These are phyloP conservation scores for Cacatua alba DNA, from an alignment of 2,113 vertebrate genomes.

Conservation along the genomic window DNA sequence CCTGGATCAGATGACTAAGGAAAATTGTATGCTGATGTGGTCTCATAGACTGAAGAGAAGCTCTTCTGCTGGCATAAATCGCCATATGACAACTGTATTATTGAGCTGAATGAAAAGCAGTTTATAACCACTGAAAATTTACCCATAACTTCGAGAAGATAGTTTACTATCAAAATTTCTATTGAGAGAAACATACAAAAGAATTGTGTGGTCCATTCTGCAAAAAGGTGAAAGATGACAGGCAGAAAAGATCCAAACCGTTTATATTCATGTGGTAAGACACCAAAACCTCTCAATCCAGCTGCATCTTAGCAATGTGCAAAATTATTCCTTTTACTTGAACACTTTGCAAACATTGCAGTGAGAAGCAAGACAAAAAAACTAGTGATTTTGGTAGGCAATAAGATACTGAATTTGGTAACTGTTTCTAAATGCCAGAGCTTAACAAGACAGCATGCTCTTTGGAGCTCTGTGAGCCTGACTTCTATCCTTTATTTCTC, in stretches of 20 bases:
- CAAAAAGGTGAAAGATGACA: neutral
- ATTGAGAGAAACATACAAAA: neutral
- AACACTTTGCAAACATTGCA: neutral
- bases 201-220: neutral
- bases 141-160: neutral
- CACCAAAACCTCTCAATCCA: neutral
- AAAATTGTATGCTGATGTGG: neutral
- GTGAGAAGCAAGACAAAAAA: neutral
- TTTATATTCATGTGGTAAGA: neutral
- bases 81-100: neutral
- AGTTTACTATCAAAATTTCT: neutral
- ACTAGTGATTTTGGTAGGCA: neutral
- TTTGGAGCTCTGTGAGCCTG: neutral
- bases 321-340: neutral
- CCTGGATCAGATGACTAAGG: conserved; percentile 17
- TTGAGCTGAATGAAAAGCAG: neutral
- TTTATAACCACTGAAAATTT: neutral
- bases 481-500: neutral
- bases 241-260: neutral
- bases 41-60: neutral
- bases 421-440: neutral
- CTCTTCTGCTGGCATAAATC: neutral
- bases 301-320: neutral
- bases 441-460: neutral
- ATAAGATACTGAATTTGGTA: neutral